These are phyloP conservation scores for Pseudolaguvia tuberculata DNA, from an alignment of 2,113 vertebrate species.

Conservation along the genomic window DNA sequence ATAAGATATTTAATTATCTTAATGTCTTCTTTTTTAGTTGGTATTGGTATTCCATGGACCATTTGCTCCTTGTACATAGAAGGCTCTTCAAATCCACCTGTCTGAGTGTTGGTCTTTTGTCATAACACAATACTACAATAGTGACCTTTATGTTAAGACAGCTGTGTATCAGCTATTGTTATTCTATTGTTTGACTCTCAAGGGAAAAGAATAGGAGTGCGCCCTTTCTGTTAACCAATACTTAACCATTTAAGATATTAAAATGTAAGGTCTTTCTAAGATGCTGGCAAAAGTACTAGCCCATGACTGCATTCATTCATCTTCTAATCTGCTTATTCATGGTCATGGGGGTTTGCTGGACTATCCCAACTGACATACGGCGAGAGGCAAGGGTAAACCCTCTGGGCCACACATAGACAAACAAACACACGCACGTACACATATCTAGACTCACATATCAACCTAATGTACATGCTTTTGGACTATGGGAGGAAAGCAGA, in stretches of 20 bases:
- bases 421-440: too few species aligned
- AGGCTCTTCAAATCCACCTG: conserved; percentile 20
- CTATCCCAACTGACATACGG: too few species aligned
- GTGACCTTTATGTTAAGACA: conserved; percentile 44
- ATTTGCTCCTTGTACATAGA: neutral
- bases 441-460: too few species aligned
- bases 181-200: conserved; percentile 34
- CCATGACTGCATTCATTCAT: neutral
- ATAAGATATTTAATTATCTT: conserved; percentile 3
- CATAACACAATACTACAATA: conserved; percentile 23
- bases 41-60: neutral
- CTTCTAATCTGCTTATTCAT: too few species aligned
- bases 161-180: conserved; percentile 27
- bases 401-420: too few species aligned
- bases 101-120: conserved; percentile 19
- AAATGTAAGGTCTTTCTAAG: neutral
- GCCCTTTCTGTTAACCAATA: neutral
- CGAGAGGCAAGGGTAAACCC: too few species aligned
- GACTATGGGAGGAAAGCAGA: too few species aligned
- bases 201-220: neutral
- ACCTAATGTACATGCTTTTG: too few species aligned
- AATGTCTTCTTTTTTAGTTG: conserved; percentile 3
- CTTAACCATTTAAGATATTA: neutral
- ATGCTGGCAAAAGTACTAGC: neutral
- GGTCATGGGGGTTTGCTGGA: too few species aligned